These are phyloP conservation scores for Arenaria interpres DNA, from an alignment of 2,113 vertebrate species.

Conservation along the genomic window DNA sequence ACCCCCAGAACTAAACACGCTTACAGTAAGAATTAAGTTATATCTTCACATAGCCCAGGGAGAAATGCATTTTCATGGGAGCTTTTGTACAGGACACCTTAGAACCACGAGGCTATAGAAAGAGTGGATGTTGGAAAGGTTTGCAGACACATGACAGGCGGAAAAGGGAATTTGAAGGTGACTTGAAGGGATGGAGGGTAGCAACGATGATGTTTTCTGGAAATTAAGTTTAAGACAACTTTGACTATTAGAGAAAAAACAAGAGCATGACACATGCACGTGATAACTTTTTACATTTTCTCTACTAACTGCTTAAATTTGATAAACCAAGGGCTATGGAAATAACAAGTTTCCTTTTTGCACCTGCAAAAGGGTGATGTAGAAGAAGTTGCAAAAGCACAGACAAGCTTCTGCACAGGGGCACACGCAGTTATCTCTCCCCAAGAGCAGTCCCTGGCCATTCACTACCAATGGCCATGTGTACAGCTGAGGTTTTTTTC, in stretches of 20 bases:
- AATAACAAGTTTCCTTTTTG: not conserved
- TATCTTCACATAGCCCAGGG: no score
- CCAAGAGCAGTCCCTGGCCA: not conserved
- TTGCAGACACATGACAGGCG: accelerated
- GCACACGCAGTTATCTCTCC: not conserved
- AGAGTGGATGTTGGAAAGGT: not conserved
- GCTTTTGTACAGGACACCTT: not conserved
- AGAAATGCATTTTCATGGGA: not conserved
- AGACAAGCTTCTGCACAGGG: not conserved
- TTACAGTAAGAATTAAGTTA: not conserved
- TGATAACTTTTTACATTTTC: not conserved
- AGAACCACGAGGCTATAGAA: not conserved
- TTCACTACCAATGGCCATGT: not conserved
- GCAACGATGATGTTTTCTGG: accelerated
- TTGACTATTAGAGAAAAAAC: not conserved
- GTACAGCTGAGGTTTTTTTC: not conserved
- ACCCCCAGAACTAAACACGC: accelerated
- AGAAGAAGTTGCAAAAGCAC: not conserved
- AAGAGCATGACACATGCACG: not conserved
- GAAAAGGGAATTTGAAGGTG: not conserved
- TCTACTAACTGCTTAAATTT: not conserved
- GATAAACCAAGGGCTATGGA: not conserved
- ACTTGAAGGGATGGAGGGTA: not conserved
- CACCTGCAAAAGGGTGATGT: not conserved
- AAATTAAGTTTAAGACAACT: not conserved